These are phyloP conservation scores for Colletes collaris DNA, from an alignment of 2,888 invertebrate species.

Conservation along the genomic window DNA sequence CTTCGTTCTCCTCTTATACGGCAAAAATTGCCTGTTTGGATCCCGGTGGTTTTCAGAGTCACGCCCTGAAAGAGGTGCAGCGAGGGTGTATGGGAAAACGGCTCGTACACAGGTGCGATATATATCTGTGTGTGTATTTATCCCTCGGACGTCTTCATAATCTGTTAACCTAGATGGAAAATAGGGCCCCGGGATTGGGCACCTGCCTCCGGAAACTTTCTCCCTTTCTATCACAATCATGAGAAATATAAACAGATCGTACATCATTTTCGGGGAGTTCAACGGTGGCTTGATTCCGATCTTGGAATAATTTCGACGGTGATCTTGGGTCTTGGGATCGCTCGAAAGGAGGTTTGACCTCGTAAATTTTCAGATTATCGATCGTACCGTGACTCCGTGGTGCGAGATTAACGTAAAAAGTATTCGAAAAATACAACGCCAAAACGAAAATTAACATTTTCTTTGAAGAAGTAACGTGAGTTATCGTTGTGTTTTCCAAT, in stretches of 20 bases:
- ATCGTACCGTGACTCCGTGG: neutral
- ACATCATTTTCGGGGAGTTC: constrained; percentile 28
- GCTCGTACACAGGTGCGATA: constrained; percentile 76
- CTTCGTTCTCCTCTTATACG: constrained; percentile 25
- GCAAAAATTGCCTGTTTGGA: constrained; percentile 73
- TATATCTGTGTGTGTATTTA: constrained; percentile 67
- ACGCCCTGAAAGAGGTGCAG: constrained; percentile 75
- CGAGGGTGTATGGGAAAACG: constrained; percentile 76
- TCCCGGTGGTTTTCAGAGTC: constrained; percentile 81
- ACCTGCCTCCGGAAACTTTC: constrained; percentile 29
- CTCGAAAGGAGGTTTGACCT: constrained; percentile 4
- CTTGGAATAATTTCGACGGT: constrained; percentile 22
- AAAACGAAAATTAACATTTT: too few relatives aligned
- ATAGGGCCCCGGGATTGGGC: constrained; percentile 41
- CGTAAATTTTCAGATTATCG: constrained; percentile 23
- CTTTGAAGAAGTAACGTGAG: too few relatives aligned
- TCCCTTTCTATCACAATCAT: constrained; percentile 30
- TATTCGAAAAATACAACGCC: neutral
- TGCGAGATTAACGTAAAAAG: constrained; percentile 1
- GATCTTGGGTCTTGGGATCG: neutral
- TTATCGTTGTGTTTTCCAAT: too few relatives aligned
- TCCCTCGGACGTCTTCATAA: constrained; percentile 79
- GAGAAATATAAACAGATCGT: constrained; percentile 64
- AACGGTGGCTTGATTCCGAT: neutral
- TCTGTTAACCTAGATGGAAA: constrained; percentile 76